These are phyloP conservation scores for Pyrgilauda ruficollis DNA, from an alignment of 2,113 vertebrate genomes.

Conservation along the genomic window DNA sequence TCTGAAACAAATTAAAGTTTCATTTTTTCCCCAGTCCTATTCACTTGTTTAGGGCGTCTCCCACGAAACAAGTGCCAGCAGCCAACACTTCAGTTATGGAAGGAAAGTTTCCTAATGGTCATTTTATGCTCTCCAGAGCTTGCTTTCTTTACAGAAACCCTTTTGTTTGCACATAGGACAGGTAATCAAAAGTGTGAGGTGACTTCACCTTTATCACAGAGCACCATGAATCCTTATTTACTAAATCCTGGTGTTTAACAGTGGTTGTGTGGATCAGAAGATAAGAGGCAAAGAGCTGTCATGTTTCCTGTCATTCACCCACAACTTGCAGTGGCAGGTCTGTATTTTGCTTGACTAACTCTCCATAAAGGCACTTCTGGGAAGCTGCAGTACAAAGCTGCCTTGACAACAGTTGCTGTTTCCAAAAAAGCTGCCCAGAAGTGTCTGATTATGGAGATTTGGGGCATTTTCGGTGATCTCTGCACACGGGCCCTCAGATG, in stretches of 20 bases:
- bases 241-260: neutral
- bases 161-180: neutral
- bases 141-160: neutral
- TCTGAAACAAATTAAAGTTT: slow-evolving; percentile 13
- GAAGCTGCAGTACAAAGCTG: neutral
- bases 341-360: neutral
- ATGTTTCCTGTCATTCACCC: neutral
- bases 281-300: neutral
- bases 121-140: neutral
- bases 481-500: neutral
- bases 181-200: neutral
- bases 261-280: neutral
- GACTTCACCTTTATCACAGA: neutral
- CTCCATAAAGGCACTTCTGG: neutral
- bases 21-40: neutral
- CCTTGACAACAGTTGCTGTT: neutral
- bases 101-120: neutral
- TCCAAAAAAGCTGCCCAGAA: neutral
- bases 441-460: neutral
- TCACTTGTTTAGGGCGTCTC: neutral
- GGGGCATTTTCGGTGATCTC: neutral
- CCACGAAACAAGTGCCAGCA: neutral
- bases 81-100: neutral
- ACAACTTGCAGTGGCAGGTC: neutral
- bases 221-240: neutral